Conservation (phyloP, 2,113 vertebrate genomes). For the Dolichallabes microphthalmus region DNA sequence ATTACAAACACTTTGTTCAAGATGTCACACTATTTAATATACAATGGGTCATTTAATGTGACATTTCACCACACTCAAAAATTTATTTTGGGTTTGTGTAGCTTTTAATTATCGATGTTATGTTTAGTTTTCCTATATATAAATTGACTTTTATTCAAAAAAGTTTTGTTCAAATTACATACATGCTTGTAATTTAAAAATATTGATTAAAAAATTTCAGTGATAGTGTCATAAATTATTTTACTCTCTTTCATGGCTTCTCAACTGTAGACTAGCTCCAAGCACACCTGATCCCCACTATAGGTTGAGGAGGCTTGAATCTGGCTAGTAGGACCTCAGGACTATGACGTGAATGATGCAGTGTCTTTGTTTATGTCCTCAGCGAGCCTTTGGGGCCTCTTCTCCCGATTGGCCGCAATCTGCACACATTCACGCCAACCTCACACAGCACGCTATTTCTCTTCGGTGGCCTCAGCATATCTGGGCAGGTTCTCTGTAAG, state of each 20-base stretch:
- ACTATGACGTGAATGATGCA: background rate
- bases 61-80: background rate
- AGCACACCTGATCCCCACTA: background rate
- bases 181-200: no score
- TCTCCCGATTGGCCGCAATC: constrained; percentile 82
- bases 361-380: constrained; percentile 39
- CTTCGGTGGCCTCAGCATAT: constrained; percentile 85
- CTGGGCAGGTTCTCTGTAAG: constrained; percentile 87
- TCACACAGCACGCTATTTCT: constrained; percentile 85
- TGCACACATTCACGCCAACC: constrained; percentile 88
- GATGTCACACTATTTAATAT: background rate
- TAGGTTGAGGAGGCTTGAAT: background rate
- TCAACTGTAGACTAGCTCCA: background rate
- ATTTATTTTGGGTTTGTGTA: no score
- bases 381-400: constrained; percentile 71
- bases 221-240: background rate
- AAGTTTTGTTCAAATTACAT: no score
- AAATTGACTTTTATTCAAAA: no score
- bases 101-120: no score
- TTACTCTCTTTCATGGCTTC: background rate
- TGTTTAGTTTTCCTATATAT: no score
- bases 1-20: background rate
- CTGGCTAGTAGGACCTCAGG: background rate
- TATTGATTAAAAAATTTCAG: no score
- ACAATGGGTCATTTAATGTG: background rate